Conservation (phyloP, 2,113 vertebrate genomes). For the Melanostigma gelatinosum region DNA sequence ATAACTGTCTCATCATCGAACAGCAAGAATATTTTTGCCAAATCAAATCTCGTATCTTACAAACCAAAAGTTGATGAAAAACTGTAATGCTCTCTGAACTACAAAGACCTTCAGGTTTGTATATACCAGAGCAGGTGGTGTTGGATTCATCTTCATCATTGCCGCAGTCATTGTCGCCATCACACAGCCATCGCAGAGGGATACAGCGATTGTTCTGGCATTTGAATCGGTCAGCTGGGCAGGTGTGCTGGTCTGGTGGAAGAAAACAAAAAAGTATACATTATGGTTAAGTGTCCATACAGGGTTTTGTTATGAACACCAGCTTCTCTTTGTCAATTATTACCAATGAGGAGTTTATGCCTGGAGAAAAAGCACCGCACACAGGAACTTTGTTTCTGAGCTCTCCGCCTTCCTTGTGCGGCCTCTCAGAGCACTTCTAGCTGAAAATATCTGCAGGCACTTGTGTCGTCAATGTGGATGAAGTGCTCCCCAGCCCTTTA, state of each 20-base stretch:
- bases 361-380: background rate
- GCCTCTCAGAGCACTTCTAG: background rate
- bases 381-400: background rate
- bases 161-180: conserved; percentile 96
- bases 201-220: conserved; percentile 98
- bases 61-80: background rate
- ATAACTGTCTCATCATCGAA: background rate
- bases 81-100: background rate
- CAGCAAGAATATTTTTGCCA: background rate
- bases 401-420: background rate
- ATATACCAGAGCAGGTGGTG: conserved; percentile 92
- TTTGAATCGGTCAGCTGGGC: conserved; percentile 95
- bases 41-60: background rate
- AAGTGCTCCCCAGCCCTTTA: background rate
- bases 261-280: background rate
- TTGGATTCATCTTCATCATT: conserved; percentile 97
- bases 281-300: background rate
- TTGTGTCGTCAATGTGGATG: background rate
- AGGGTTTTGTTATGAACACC: background rate
- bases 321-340: background rate
- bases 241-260: conserved; percentile 94
- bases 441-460: background rate
- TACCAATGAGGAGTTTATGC: no score
- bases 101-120: background rate
- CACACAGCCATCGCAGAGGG: conserved; percentile 96